Percentiles rank a stretch among this genome's conserved stretches.
Conservation (phyloP, 2,888 invertebrate species). For the Julus scanicus region DNA sequence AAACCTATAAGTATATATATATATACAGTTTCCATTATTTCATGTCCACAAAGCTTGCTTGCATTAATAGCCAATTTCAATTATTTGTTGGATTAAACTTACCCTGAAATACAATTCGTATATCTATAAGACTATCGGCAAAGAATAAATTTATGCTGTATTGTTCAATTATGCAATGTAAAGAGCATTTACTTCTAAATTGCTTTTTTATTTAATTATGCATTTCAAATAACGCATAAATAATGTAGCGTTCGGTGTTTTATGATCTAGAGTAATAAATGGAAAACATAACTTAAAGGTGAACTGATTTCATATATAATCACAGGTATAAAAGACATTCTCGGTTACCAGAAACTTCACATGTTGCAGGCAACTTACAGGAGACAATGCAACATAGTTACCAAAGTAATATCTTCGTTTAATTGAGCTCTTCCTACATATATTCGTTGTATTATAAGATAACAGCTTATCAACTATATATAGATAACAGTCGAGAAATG, state of each 20-base stretch:
- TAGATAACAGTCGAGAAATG: too few relatives aligned
- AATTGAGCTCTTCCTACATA: too few relatives aligned
- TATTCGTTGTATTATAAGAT: too few relatives aligned
- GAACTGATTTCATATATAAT: too few relatives aligned
- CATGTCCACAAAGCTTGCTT: background rate
- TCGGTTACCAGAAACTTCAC: too few relatives aligned
- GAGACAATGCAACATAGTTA: too few relatives aligned
- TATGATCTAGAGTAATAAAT: background rate
- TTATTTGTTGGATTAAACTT: background rate
- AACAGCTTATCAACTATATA: too few relatives aligned
- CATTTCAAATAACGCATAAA: background rate
- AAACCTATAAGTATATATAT: background rate
- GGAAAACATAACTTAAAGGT: too few relatives aligned
- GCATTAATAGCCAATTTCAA: background rate
- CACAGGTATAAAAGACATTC: too few relatives aligned
- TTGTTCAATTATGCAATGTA: slow-evolving; percentile 4
- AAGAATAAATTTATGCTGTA: background rate
- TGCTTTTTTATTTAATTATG: slow-evolving; percentile 5
- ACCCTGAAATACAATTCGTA: background rate
- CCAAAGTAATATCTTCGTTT: too few relatives aligned
- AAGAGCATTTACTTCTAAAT: background rate
- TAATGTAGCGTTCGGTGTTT: background rate
- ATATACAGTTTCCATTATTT: background rate
- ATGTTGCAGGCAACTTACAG: too few relatives aligned
- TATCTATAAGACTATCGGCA: background rate